Conservation (phyloP, 2,888 invertebrate species). For the Himalopsyche tibetana region DNA sequence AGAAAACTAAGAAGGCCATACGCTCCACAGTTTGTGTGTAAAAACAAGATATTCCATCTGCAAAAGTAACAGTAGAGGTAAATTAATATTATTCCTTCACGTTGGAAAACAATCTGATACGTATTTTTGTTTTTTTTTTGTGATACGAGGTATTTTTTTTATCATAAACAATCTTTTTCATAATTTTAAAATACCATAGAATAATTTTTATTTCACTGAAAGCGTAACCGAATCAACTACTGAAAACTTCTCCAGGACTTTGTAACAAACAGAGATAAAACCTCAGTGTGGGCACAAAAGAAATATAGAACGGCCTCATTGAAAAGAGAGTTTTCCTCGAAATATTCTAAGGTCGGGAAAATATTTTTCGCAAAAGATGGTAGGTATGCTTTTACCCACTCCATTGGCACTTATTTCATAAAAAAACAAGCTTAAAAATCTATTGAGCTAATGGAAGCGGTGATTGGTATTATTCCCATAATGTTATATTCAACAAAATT, state of each 20-base stretch:
- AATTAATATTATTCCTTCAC: no score
- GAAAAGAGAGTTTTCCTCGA: constrained; percentile 6
- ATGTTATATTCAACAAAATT: background rate
- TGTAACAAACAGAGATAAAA: constrained; percentile 24
- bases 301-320: background rate
- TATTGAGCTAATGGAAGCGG: constrained; percentile 37
- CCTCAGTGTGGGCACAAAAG: background rate
- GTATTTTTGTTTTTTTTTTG: no score
- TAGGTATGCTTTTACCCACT: constrained; percentile 23
- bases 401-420: constrained; percentile 2
- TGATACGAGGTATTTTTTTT: no score
- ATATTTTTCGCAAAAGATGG: constrained; percentile 7
- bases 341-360: constrained; percentile 6
- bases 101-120: no score
- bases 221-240: background rate
- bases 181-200: no score
- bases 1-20: no score
- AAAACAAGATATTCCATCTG: no score
- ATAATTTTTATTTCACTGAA: background rate
- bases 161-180: no score
- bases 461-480: constrained; percentile 49
- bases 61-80: no score
- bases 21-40: no score
- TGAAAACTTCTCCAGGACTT: background rate
- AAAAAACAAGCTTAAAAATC: constrained; percentile 53